A percentile compares a stretch with the other conserved stretches of the same genome.
These are phyloP conservation scores for Cheilosia impressa DNA, from an alignment of 2,888 invertebrate genomes.

Conservation along the genomic window DNA sequence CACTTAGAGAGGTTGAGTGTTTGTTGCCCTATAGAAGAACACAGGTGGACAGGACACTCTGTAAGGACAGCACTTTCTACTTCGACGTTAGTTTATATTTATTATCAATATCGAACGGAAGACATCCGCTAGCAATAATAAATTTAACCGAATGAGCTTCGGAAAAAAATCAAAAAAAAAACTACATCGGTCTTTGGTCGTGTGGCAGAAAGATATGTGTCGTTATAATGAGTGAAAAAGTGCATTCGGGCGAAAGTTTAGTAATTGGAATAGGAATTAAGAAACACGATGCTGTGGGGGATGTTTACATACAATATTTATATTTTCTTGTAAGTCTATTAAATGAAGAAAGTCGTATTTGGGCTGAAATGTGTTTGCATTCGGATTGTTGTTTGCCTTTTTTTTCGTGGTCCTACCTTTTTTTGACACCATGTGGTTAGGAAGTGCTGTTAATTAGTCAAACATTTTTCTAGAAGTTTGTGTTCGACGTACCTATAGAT, in stretches of 20 bases:
- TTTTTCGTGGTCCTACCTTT: no score
- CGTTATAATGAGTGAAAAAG: neutral
- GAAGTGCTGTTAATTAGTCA: no score
- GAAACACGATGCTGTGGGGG: neutral
- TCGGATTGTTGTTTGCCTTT: no score
- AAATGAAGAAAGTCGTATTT: neutral
- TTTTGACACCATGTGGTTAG: no score
- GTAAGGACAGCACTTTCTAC: slow-evolving; percentile 70
- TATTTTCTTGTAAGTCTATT: neutral
- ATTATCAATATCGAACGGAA: slow-evolving; percentile 83
- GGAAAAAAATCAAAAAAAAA: neutral
- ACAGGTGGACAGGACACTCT: slow-evolving; percentile 72
- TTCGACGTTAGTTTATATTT: slow-evolving; percentile 82
- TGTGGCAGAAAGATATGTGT: neutral
- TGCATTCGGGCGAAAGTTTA: neutral
- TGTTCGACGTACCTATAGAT: no score
- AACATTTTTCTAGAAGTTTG: no score
- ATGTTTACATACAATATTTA: neutral
- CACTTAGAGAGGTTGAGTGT: slow-evolving; percentile 75
- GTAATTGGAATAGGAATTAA: neutral
- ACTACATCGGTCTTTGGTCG: slow-evolving; percentile 9
- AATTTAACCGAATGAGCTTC: slow-evolving; percentile 4
- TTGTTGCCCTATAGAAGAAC: slow-evolving; percentile 67
- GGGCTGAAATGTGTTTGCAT: no score
- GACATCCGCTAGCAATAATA: slow-evolving; percentile 60